Conservation (phyloP, 2,797 vertebrate genomes). For the Gila robusta region DNA sequence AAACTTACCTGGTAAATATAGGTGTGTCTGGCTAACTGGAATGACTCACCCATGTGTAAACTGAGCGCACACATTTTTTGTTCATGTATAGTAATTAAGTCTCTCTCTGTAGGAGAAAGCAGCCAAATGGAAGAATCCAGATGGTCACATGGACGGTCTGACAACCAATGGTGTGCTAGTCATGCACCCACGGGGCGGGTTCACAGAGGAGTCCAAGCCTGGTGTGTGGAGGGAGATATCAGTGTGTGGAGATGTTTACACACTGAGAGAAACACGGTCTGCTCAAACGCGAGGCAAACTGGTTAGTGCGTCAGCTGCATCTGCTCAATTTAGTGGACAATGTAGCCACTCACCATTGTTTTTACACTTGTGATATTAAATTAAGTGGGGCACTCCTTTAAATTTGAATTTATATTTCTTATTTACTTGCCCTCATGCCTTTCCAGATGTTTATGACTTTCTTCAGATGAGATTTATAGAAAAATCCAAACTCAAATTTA, state of each 20-base stretch:
- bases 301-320: constrained; percentile 74
- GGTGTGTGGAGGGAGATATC: constrained; percentile 98
- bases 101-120: constrained; percentile 89
- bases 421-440: too few relatives aligned
- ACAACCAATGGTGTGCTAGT: constrained; percentile 98
- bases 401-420: too few relatives aligned
- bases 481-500: too few relatives aligned
- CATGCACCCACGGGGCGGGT: constrained; percentile 96
- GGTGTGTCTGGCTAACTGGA: constrained; percentile 25
- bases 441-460: too few relatives aligned
- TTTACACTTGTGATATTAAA: background rate
- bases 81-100: constrained; percentile 27
- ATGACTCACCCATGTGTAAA: constrained; percentile 33
- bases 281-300: constrained; percentile 96
- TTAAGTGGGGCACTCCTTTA: too few relatives aligned
- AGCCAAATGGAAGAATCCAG: constrained; percentile 98
- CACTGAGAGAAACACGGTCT: constrained; percentile 94
- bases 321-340: background rate
- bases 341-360: background rate
- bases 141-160: constrained; percentile 98
- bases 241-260: constrained; percentile 97
- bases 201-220: constrained; percentile 95
- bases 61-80: constrained; percentile 24
- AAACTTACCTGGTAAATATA: constrained; percentile 58
- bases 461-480: too few relatives aligned